Evolutionary conservation across 2,888 invertebrate species (phyloP).

Genomic region (Meta bourneti): DNA sequence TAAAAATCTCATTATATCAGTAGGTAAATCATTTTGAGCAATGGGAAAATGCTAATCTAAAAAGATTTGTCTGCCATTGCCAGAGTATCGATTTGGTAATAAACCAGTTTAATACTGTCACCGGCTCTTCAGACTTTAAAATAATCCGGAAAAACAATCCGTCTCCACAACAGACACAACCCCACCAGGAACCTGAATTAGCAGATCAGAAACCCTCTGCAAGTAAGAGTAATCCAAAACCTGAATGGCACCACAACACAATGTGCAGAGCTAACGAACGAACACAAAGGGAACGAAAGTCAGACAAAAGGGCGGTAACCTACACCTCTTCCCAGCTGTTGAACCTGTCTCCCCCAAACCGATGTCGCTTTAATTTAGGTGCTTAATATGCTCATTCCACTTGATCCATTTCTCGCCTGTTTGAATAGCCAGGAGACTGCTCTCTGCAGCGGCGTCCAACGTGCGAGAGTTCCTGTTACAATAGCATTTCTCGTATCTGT

Average conservation of each 20-base stretch:
- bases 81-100: no score
- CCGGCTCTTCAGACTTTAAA: no score
- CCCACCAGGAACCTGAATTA: not conserved
- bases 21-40: no score
- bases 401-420: not conserved
- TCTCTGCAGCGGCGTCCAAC: not conserved
- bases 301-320: not conserved
- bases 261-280: not conserved
- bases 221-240: not conserved
- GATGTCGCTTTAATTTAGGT: no score
- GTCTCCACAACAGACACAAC: no score
- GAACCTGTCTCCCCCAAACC: no score
- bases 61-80: no score
- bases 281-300: not conserved
- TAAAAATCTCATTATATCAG: no score
- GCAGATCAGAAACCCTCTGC: not conserved
- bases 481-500: conserved; percentile 10
- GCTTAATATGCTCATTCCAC: not conserved
- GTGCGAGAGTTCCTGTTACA: conserved; percentile 21
- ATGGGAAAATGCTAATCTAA: no score
- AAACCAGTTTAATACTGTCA: no score
- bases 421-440: not conserved
- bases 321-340: not conserved
- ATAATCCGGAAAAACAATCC: no score
- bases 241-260: not conserved